Conservation (phyloP, 2,113 vertebrate species). For the Ailurus styani region DNA sequence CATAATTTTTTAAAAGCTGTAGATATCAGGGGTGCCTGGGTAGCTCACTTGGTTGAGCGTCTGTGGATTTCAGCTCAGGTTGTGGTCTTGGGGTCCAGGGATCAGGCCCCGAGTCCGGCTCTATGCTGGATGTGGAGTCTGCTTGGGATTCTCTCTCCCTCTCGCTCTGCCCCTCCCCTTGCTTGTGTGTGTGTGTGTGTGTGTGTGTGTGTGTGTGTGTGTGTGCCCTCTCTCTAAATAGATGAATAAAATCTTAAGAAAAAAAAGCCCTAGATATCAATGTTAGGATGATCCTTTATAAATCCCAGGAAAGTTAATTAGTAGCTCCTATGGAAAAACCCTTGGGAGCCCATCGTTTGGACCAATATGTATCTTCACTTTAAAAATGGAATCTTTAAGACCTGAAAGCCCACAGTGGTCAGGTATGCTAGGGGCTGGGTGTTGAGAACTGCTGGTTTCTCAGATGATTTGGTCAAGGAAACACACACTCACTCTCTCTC, state of each 20-base stretch:
- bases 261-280: not conserved
- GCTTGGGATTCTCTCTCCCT: not conserved
- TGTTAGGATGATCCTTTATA: not conserved
- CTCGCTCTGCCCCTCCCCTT: not conserved
- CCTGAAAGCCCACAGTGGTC: not conserved
- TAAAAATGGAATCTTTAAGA: not conserved
- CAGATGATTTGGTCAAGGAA: not conserved
- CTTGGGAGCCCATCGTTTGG: not conserved
- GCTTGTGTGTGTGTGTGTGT: not conserved
- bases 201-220: not conserved
- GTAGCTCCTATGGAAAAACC: not conserved
- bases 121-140: not conserved
- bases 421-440: not conserved
- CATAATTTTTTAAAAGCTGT: not conserved
- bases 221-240: not conserved
- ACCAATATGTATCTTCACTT: not conserved
- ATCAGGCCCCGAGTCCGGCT: not conserved
- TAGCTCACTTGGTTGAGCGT: not conserved
- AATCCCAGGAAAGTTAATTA: not conserved
- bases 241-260: not conserved
- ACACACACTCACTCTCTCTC: too few relatives aligned
- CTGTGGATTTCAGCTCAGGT: not conserved
- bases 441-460: not conserved
- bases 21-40: not conserved
- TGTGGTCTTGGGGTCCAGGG: not conserved